Conservation (phyloP, 2,113 vertebrate genomes). For the Climacteris rufus region DNA sequence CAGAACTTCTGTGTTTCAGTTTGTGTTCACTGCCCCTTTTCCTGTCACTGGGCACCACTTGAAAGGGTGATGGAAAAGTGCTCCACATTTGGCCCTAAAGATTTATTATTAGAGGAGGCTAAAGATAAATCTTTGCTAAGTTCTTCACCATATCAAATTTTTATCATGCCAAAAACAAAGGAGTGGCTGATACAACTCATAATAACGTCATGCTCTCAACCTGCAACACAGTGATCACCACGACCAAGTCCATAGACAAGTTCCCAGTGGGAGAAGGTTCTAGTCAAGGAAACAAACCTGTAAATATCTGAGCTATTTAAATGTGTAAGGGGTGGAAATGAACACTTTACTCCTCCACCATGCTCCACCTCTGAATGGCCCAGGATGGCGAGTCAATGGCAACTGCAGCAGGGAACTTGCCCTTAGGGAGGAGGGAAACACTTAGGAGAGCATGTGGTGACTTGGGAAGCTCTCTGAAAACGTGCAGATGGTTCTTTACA, state of each 20-base stretch:
- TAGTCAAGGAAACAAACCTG: background rate
- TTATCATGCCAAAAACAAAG: background rate
- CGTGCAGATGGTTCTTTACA: background rate
- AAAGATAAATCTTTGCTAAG: background rate
- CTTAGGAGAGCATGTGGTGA: background rate
- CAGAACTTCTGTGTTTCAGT: background rate
- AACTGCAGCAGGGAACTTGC: background rate
- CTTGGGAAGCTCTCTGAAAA: background rate
- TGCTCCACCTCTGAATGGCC: background rate
- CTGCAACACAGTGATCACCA: accelerated
- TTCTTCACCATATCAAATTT: background rate
- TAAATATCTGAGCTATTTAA: background rate
- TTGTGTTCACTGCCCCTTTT: background rate
- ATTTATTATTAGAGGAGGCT: background rate
- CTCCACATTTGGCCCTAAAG: background rate
- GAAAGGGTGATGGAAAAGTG: background rate
- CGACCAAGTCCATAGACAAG: background rate
- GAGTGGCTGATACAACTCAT: background rate
- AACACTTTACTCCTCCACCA: background rate
- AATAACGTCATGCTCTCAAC: background rate
- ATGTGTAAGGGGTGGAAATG: background rate
- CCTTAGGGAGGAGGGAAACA: background rate
- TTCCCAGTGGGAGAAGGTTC: background rate
- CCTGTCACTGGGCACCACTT: background rate
- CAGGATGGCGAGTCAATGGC: background rate